Conservation (phyloP, 2,888 invertebrate genomes). For the Ectemnius continuus region DNA sequence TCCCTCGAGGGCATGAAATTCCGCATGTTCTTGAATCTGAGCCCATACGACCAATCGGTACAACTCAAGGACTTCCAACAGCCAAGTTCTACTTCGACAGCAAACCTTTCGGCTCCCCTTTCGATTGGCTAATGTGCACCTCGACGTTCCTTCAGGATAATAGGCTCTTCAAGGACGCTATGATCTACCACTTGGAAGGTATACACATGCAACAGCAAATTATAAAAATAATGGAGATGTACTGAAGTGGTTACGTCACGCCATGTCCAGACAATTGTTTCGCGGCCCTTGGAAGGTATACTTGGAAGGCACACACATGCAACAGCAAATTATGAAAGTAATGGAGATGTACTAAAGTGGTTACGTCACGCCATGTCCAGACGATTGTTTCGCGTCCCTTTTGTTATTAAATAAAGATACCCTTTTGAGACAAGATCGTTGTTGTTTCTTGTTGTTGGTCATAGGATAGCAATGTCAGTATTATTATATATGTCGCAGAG, state of each 20-base stretch:
- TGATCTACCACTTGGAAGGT: constrained; percentile 79
- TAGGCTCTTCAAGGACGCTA: constrained; percentile 82
- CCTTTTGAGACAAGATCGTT: too few species aligned
- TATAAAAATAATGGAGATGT: not conserved
- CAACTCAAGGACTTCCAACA: constrained; percentile 77
- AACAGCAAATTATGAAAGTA: too few species aligned
- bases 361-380: too few species aligned
- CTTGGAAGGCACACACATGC: constrained; percentile 71
- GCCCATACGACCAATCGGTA: constrained; percentile 79
- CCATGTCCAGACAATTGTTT: too few species aligned
- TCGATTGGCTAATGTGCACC: constrained; percentile 80
- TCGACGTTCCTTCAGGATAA: constrained; percentile 80
- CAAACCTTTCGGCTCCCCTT: constrained; percentile 81
- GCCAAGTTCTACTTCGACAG: constrained; percentile 76
- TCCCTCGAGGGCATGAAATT: constrained; percentile 82
- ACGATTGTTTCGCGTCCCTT: too few species aligned
- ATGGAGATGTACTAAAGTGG: constrained; percentile 9
- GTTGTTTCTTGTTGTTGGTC: too few species aligned
- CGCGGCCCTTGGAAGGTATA: constrained; percentile 51
- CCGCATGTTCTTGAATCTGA: constrained; percentile 82
- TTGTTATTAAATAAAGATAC: too few species aligned
- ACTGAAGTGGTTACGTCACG: not conserved
- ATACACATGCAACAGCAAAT: constrained; percentile 11
- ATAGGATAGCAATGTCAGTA: too few species aligned
- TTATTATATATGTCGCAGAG: too few species aligned